Percentiles rank a stretch among this genome's conserved stretches.
These are phyloP conservation scores for Artibeus lituratus DNA, from an alignment of 2,797 vertebrate genomes.

Conservation along the genomic window DNA sequence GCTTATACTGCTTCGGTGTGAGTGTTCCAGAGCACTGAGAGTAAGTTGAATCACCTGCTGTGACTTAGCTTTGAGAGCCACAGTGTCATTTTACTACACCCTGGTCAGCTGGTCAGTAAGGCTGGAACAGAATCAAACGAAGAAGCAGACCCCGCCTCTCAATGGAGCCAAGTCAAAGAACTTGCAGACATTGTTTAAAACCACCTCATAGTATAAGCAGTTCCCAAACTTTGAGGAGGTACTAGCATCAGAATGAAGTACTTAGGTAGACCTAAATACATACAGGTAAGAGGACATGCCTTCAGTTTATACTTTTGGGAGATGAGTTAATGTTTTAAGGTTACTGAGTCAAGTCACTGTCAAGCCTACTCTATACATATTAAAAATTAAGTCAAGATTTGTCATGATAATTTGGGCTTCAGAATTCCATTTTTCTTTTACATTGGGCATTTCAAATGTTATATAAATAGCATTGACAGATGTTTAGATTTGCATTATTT, in stretches of 20 bases:
- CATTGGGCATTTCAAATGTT: constrained; percentile 1
- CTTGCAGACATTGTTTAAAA: neutral
- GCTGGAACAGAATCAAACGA: neutral
- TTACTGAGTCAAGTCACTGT: neutral
- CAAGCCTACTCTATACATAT: neutral
- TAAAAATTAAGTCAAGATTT: constrained; percentile 26
- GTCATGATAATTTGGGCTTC: neutral
- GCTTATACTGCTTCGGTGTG: neutral
- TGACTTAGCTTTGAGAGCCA: neutral
- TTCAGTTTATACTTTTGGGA: constrained; percentile 32
- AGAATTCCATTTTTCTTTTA: constrained; percentile 8
- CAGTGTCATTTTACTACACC: neutral
- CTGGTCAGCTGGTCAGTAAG: neutral
- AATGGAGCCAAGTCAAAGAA: neutral
- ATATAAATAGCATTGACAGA: neutral
- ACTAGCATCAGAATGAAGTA: neutral
- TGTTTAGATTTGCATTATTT: neutral
- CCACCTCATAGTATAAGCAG: neutral
- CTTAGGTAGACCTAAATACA: neutral
- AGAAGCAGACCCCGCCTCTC: neutral
- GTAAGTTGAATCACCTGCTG: neutral
- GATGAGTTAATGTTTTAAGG: neutral
- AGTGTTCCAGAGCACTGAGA: neutral
- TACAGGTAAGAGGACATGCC: neutral
- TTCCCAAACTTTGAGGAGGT: neutral